These are phyloP conservation scores for Aulostomus chinensis DNA, from an alignment of 2,797 vertebrate genomes.

Conservation along the genomic window DNA sequence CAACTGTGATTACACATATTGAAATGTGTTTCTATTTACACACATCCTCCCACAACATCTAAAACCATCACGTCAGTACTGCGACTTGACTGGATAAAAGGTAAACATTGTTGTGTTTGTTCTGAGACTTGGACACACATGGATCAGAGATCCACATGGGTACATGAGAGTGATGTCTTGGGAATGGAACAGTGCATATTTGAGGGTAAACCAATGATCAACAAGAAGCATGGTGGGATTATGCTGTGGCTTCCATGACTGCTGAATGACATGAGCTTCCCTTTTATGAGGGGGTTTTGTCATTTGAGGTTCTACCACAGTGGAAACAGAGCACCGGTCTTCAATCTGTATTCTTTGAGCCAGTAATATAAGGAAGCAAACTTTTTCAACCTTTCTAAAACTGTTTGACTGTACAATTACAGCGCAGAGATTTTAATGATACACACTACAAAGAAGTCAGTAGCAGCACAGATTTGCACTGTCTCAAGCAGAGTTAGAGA, in stretches of 20 bases:
- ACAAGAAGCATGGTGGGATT: constrained; percentile 37
- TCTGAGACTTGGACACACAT: constrained; percentile 4
- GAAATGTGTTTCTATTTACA: constrained; percentile 41
- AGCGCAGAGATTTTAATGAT: constrained; percentile 11
- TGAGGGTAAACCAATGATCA: constrained; percentile 52
- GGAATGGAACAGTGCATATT: constrained; percentile 56
- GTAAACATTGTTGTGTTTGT: constrained; percentile 1
- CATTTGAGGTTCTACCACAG: constrained; percentile 1
- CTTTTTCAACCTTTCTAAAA: constrained; percentile 10
- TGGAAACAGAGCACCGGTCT: constrained; percentile 15
- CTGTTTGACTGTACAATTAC: constrained; percentile 27
- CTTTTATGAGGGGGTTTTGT: constrained; percentile 32
- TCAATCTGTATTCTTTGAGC: not conserved
- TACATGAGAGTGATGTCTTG: constrained; percentile 24
- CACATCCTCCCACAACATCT: constrained; percentile 2
- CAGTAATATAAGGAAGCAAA: constrained; percentile 1
- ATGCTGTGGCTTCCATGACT: constrained; percentile 37
- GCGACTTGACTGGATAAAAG: too few species aligned
- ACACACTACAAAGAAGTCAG: constrained; percentile 33
- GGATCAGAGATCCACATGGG: constrained; percentile 8
- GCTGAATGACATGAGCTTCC: constrained; percentile 43
- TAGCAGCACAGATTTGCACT: not conserved
- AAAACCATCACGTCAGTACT: constrained; percentile 25
- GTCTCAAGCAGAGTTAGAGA: constrained; percentile 18
- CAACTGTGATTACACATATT: constrained; percentile 21